phyloP scores from a whole-genome alignment of 2,888 invertebrate species.

The Laspeyria flexula region DNA sequence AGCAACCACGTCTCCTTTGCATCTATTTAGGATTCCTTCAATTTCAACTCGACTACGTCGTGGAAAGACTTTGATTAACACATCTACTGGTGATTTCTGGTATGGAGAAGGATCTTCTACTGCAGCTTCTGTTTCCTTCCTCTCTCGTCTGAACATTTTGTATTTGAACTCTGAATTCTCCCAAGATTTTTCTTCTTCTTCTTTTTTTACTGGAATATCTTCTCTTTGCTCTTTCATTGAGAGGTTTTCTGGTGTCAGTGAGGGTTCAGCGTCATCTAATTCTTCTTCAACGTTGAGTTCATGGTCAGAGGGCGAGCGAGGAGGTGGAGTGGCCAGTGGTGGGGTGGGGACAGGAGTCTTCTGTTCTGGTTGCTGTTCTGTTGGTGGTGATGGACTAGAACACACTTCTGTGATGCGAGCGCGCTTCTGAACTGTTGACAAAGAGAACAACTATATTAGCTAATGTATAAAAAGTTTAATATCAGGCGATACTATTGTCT shows the following conservation, averaged over 20 bases:
- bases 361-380: slow-evolving; percentile 58
- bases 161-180: slow-evolving; percentile 74
- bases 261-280: slow-evolving; percentile 81
- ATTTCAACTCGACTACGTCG: slow-evolving; percentile 94
- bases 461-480: no score
- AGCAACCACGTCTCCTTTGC: slow-evolving; percentile 95
- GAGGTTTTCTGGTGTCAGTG: slow-evolving; percentile 92
- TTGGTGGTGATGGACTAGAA: slow-evolving; percentile 76
- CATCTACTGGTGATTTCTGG: slow-evolving; percentile 93
- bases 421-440: slow-evolving; percentile 81
- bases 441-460: slow-evolving; percentile 20
- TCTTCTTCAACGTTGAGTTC: slow-evolving; percentile 87
- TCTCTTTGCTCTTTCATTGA: slow-evolving; percentile 90
- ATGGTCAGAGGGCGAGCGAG: slow-evolving; percentile 79
- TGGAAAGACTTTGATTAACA: slow-evolving; percentile 95
- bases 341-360: slow-evolving; percentile 71
- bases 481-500: no score
- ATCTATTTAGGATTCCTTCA: slow-evolving; percentile 93
- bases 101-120: slow-evolving; percentile 68
- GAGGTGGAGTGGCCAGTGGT: slow-evolving; percentile 72
- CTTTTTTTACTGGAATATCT: slow-evolving; percentile 79
- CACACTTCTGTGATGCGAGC: slow-evolving; percentile 80
- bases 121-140: slow-evolving; percentile 60
- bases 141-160: slow-evolving; percentile 68
- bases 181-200: slow-evolving; percentile 82